Conservation (phyloP, 2,797 vertebrate genomes). For the Liasis olivaceus region DNA sequence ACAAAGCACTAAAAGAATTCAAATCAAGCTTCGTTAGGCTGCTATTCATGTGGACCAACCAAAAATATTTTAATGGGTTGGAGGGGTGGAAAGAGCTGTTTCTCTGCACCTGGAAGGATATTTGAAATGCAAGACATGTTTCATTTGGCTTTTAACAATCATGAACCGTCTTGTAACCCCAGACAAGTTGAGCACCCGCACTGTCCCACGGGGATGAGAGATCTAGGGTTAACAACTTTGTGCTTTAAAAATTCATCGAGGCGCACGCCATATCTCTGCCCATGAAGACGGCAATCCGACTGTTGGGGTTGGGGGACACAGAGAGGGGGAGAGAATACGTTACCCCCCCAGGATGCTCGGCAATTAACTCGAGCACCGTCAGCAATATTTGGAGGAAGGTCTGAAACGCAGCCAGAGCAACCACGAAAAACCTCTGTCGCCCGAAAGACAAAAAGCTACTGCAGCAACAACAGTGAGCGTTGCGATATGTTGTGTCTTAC, state of each 20-base stretch:
- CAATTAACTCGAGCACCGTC: constrained; percentile 88
- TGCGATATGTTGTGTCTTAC: constrained; percentile 90
- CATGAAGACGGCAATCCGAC: constrained; percentile 61
- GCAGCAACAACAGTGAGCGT: constrained; percentile 79
- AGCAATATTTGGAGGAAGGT: constrained; percentile 88
- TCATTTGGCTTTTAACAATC: constrained; percentile 57
- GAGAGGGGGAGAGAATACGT: constrained; percentile 5
- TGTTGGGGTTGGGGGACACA: not conserved
- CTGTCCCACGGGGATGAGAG: constrained; percentile 63
- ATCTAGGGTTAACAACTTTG: constrained; percentile 75
- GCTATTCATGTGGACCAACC: not conserved
- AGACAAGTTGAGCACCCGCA: constrained; percentile 60
- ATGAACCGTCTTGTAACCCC: constrained; percentile 68
- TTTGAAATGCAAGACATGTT: constrained; percentile 53
- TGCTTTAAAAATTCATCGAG: constrained; percentile 78
- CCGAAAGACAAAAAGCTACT: constrained; percentile 76
- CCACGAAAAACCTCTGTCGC: constrained; percentile 60
- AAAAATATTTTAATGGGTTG: not conserved
- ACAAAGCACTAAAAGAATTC: not conserved
- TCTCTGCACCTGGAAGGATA: constrained; percentile 49
- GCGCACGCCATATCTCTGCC: constrained; percentile 62
- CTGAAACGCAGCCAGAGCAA: constrained; percentile 75
- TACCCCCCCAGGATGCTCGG: constrained; percentile 76
- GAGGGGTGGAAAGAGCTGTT: not conserved
- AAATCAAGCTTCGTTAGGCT: not conserved